A percentile compares a stretch with the other conserved stretches of the same genome.
Conservation (phyloP, 2,888 invertebrate genomes). For the Amiota minor region DNA sequence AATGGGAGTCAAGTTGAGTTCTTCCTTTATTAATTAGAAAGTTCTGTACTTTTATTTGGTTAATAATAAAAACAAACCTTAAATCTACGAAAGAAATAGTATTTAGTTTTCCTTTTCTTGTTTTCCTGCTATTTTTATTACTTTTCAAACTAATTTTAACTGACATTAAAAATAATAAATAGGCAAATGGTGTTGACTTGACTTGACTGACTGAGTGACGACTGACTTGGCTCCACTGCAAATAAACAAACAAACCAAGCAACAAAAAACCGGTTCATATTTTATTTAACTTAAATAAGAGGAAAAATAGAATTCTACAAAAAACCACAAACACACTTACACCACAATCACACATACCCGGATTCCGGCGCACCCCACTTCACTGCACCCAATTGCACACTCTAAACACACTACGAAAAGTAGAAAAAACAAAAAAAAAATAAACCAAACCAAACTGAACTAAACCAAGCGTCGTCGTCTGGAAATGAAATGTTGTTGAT, state of each 20-base stretch:
- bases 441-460: background rate
- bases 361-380: slow-evolving; percentile 3
- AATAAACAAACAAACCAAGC: slow-evolving; percentile 1
- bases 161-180: background rate
- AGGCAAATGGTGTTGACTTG: background rate
- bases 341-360: slow-evolving; percentile 1
- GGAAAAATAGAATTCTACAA: too few species aligned
- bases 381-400: slow-evolving; percentile 1
- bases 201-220: too few species aligned
- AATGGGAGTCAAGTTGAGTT: too few species aligned
- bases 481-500: background rate
- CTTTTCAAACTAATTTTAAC: background rate
- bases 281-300: background rate
- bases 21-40: too few species aligned
- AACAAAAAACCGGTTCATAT: slow-evolving; percentile 24
- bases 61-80: too few species aligned
- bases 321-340: background rate
- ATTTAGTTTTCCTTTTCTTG: background rate
- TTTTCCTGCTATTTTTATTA: background rate
- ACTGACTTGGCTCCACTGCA: too few species aligned
- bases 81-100: background rate
- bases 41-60: too few species aligned
- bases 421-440: background rate
- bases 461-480: background rate
- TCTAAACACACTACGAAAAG: background rate